Evolutionary conservation across 2,797 vertebrate species (phyloP).

Genomic region (Coregonus sp.): DNA sequence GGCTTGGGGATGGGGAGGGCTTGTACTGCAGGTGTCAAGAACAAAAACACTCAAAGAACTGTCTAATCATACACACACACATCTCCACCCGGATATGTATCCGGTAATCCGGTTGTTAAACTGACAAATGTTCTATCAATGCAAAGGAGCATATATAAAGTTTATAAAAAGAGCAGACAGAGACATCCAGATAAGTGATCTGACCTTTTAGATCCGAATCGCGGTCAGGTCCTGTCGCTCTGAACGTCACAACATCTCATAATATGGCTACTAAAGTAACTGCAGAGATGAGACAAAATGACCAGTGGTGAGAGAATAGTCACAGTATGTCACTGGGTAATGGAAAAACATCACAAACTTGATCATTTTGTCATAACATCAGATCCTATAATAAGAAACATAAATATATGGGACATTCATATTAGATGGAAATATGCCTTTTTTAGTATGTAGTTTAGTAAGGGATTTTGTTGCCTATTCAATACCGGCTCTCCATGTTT

Average conservation of each 20-base stretch:
- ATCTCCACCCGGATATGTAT: too few species aligned
- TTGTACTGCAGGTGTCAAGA: background rate
- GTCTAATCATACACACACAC: background rate
- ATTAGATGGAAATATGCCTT: background rate
- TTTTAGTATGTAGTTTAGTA: background rate
- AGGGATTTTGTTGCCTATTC: too few species aligned
- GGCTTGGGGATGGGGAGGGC: background rate
- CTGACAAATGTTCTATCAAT: constrained; percentile 18
- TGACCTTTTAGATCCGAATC: background rate
- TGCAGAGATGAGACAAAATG: background rate
- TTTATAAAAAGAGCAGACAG: constrained; percentile 6
- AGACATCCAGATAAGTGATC: constrained; percentile 3
- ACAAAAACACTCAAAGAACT: background rate
- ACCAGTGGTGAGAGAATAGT: background rate
- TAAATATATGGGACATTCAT: background rate
- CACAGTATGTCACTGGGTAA: background rate
- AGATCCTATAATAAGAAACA: background rate
- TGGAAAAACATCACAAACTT: background rate
- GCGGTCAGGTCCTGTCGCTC: background rate
- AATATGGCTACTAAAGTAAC: background rate
- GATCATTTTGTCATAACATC: background rate
- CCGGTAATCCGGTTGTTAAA: background rate
- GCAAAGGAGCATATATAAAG: constrained; percentile 15
- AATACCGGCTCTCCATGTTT: too few species aligned
- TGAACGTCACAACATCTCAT: background rate